These are phyloP conservation scores for Drosophila antonietae DNA, from an alignment of 2,888 invertebrate species.

Conservation along the genomic window DNA sequence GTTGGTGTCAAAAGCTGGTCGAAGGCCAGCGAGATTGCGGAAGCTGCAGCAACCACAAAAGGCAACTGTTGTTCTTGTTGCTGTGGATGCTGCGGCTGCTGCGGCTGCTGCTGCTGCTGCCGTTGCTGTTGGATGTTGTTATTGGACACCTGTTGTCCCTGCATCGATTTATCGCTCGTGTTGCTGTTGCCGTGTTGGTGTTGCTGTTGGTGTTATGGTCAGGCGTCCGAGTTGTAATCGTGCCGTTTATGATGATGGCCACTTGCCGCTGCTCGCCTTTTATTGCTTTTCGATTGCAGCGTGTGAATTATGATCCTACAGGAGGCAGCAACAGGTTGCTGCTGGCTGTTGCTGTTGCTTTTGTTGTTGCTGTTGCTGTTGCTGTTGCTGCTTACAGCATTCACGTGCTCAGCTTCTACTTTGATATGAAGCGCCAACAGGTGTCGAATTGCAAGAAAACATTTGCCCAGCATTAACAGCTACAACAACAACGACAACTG, in stretches of 20 bases:
- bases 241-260: conserved; percentile 50
- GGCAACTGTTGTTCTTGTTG: conserved; percentile 38
- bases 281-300: conserved; percentile 57
- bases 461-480: conserved; percentile 20
- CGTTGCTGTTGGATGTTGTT: conserved; percentile 30
- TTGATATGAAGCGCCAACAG: conserved; percentile 66
- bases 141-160: conserved; percentile 65
- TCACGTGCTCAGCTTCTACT: conserved; percentile 58
- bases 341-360: conserved; percentile 34
- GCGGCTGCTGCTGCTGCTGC: neutral
- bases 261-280: conserved; percentile 48
- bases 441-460: conserved; percentile 42
- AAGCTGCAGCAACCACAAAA: conserved; percentile 56
- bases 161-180: conserved; percentile 63
- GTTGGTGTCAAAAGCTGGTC: conserved; percentile 50
- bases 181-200: conserved; percentile 32
- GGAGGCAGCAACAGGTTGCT: conserved; percentile 51
- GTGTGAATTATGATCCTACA: conserved; percentile 69
- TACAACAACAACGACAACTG: conserved; percentile 16
- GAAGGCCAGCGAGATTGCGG: conserved; percentile 58
- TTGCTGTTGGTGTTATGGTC: conserved; percentile 33
- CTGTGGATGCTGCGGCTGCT: conserved; percentile 14
- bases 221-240: conserved; percentile 42
- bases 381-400: conserved; percentile 40
- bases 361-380: conserved; percentile 35